A percentile compares a stretch with the other conserved stretches of the same genome.
Evolutionary conservation across 2,113 vertebrate genomes (phyloP).

Genomic region (Irena cyanogastra): DNA sequence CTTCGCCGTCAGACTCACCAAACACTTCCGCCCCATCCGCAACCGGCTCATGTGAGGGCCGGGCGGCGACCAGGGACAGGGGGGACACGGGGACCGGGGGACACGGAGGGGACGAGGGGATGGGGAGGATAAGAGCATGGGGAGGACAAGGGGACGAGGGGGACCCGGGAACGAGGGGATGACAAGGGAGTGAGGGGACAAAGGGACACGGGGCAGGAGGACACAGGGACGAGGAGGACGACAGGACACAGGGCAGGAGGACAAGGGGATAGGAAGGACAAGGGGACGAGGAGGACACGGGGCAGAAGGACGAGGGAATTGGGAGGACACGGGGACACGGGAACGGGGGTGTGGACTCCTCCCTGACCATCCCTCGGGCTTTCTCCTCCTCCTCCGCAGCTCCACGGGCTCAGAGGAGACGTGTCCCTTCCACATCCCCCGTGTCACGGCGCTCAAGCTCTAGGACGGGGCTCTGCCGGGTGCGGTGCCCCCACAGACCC

Average conservation of each 20-base stretch:
- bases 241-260: too few species aligned
- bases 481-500: not conserved
- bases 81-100: too few species aligned
- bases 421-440: conserved; percentile 76
- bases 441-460: conserved; percentile 72
- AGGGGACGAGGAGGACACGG: too few species aligned
- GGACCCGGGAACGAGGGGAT: too few species aligned
- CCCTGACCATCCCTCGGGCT: not conserved
- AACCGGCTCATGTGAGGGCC: conserved; percentile 71
- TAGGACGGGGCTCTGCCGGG: not conserved
- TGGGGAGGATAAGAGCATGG: too few species aligned
- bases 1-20: conserved; percentile 86
- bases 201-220: too few species aligned
- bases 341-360: not conserved
- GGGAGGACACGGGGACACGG: not conserved
- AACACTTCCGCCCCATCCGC: conserved; percentile 80
- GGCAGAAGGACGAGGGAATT: too few species aligned
- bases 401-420: conserved; percentile 77
- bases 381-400: not conserved
- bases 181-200: too few species aligned
- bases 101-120: too few species aligned
- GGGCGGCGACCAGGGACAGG: fast-evolving
- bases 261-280: too few species aligned
- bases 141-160: too few species aligned
- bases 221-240: too few species aligned